Conservation (phyloP, 2,113 vertebrate genomes). For the Orcinus orca region DNA sequence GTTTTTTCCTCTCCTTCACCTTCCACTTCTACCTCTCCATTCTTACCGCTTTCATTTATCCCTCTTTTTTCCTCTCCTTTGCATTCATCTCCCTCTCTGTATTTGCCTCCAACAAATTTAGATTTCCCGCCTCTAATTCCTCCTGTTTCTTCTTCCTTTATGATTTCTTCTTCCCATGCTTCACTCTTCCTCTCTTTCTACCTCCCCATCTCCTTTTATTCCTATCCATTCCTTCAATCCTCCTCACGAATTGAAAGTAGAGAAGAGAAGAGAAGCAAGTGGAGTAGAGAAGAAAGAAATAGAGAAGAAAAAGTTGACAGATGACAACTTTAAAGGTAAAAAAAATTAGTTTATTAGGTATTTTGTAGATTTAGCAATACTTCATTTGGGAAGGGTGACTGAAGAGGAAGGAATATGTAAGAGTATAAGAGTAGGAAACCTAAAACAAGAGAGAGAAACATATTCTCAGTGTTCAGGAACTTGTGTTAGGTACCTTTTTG, state of each 20-base stretch:
- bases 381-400: conserved; percentile 52
- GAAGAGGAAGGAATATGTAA: conserved; percentile 30
- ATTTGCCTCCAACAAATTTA: conserved; percentile 47
- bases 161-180: conserved; percentile 62
- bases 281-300: conserved; percentile 78
- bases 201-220: conserved; percentile 54
- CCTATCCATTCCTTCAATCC: conserved; percentile 56
- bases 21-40: background rate
- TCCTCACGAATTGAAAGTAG: conserved; percentile 75
- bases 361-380: conserved; percentile 65
- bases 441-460: conserved; percentile 36
- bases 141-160: conserved; percentile 56
- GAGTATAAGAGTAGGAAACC: conserved; percentile 37
- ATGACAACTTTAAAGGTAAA: conserved; percentile 76
- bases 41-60: background rate
- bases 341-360: conserved; percentile 66
- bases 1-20: background rate
- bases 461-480: background rate
- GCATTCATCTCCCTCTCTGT: conserved; percentile 47
- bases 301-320: conserved; percentile 79
- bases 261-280: conserved; percentile 78
- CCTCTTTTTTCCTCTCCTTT: conserved; percentile 51
- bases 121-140: conserved; percentile 54
- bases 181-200: conserved; percentile 46
- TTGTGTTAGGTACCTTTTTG: conserved; percentile 21